Percentiles rank a stretch among this genome's conserved stretches.
These are phyloP conservation scores for Ascidia mentula DNA, from an alignment of 23 tunicate genomes.

Conservation along the genomic window DNA sequence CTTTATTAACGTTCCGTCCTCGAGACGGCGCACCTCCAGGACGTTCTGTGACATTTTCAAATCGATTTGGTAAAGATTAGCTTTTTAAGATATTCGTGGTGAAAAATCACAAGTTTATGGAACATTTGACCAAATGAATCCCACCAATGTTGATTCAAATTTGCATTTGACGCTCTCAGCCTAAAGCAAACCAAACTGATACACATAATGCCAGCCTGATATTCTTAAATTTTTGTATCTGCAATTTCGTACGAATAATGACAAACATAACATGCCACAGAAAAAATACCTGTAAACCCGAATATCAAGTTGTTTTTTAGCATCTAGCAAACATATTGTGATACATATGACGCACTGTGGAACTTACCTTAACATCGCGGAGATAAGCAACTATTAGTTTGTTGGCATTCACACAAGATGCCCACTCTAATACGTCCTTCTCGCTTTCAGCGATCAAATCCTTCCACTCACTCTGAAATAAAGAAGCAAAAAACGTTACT, in stretches of 20 bases:
- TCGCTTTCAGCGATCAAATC: constrained; percentile 63
- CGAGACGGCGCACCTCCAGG: constrained; percentile 66
- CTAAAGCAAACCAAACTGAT: no score
- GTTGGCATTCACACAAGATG: constrained; percentile 61
- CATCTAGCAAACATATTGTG: neutral
- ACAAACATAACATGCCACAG: neutral
- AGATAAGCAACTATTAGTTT: constrained; percentile 71
- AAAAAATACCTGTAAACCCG: neutral
- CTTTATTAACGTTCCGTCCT: constrained; percentile 53
- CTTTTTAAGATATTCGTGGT: no score
- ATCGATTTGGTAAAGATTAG: no score
- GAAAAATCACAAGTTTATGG: no score
- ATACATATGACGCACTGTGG: neutral
- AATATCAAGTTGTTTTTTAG: neutral
- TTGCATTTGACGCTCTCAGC: no score
- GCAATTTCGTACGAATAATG: neutral
- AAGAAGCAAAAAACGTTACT: neutral
- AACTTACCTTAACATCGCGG: constrained; percentile 78
- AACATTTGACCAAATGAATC: no score
- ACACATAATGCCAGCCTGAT: no score
- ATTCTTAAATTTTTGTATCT: no score
- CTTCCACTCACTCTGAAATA: constrained; percentile 69
- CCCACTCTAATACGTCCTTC: constrained; percentile 82
- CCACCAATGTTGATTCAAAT: no score
- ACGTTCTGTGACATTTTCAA: constrained; percentile 69